Evolutionary conservation across 2,888 invertebrate genomes (phyloP), one percentile per base, ranked within the genome.

Genomic region (Odontothrips loti): DNA sequence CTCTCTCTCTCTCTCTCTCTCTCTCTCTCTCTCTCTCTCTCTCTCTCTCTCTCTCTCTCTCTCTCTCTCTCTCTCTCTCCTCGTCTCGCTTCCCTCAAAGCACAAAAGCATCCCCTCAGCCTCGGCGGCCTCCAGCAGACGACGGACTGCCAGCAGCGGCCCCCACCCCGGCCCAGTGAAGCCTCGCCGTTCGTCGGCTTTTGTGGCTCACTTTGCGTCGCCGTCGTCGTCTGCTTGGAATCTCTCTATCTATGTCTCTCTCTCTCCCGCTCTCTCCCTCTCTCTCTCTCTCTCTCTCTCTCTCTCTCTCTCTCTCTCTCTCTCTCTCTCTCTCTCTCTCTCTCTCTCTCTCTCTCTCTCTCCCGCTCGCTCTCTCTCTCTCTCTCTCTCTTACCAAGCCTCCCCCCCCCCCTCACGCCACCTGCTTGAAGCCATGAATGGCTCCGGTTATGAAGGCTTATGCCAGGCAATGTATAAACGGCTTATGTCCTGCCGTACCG

Each of bases 211-310:
- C 34, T 43, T 6, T 43, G 34, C 34, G 34, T 43, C 34, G 34
- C 34, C 34, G 34, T 43, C 34, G 34, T 43, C 34, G 34, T 43
- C 34, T 43, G 34, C 34, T 15, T 17, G 15, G 58, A 20, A 17
- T 9, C 58, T 9, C 58, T 15, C 15, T 58, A 11, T 9, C 58
- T 58, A 11, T 15, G 0, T 58, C 58, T 58, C 58, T 51, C 51
- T 51, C 51, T 51, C 51, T 51, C 51, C 9, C 51, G 2, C 51
- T 51, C 51, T 51, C 51, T 51, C 51, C 9, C 51, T 51, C 51
- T 51, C 51, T 51, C 51, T 51, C 51, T 51, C 51, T 51, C 51
- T 51, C 51, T 51, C 51, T 51, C 51, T 51, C 58, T 58, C 58
- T 17, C 58, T 15, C 58, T n/a, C n/a, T n/a, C 58, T 15, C 17